Base-by-base conservation (phyloP, 2,797 vertebrate genomes). In the Scolopax rusticola region DNA sequence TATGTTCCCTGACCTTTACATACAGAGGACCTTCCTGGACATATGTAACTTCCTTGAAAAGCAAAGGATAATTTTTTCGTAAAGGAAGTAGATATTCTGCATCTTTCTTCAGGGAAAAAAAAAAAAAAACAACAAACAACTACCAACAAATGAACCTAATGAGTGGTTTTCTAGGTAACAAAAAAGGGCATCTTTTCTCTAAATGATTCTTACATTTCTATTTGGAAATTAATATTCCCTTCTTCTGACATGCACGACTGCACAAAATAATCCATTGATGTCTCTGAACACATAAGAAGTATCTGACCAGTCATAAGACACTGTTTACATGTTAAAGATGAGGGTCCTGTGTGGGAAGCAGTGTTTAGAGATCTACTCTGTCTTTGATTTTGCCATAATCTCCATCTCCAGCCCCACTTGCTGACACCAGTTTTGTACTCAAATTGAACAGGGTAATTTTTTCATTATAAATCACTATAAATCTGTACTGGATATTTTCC, bases 401-500 rank as follows among this genome's bases (percentile, higher is more conserved):
- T 74, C 43, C 30, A 59, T 65, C 67, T 91, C 56, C 56, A 91
- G 10, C 36, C 23, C 67, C 57, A 70, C 45, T 85, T 41, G 54
- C 24, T 67, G 45, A 64, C 63, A 84, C 74, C 14, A 67, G 18
- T 74, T 94, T 88, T 90, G 74, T 30, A 82, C 79, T 69, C 18
- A 90, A 87, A 32, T n/a, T 79, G 32, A 96, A 89, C 12, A 65
- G 48, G 33, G n/a, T 76, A 84, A 93, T 91, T 79, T 89, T 64
- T 93, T 90, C 56, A 56, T 59, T 93, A 80, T 77, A 89, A 92
- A 87, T 75, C 53, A 53, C 89, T 71, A 33, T 54, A 90, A 96
- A 82, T 90, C 80, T 90, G 25, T 90, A 87, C 60, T 64, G 88
- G 82, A 67, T 89, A 68, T 95, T 89, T 96, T 94, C 64, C 70